Evolutionary conservation across 2,888 invertebrate species (phyloP).

Genomic region (Neoascia interrupta): DNA sequence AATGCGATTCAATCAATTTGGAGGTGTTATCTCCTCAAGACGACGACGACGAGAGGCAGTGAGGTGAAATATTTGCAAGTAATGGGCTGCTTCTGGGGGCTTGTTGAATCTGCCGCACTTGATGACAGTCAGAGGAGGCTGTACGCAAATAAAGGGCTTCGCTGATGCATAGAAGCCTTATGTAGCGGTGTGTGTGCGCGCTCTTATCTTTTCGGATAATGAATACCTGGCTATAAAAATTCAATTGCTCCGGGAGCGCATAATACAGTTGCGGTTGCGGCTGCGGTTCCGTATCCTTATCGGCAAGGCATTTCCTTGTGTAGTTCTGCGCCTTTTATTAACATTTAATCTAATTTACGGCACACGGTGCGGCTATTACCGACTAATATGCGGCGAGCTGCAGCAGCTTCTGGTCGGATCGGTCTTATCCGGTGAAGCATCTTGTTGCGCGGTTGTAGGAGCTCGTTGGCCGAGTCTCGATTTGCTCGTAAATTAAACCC

Average conservation of each 20-base stretch:
- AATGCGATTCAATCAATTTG: constrained; percentile 66
- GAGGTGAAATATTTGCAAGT: constrained; percentile 4
- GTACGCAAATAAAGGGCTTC: neutral
- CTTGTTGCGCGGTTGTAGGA: constrained; percentile 53
- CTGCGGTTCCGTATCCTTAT: constrained; percentile 64
- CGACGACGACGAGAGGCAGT: neutral
- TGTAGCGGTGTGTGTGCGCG: constrained; percentile 16
- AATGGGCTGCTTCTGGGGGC: constrained; percentile 3
- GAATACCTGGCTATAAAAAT: constrained; percentile 66
- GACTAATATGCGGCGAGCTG: constrained; percentile 37
- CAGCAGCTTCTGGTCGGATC: constrained; percentile 29
- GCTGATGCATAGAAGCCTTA: constrained; percentile 5
- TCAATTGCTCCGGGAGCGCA: constrained; percentile 57
- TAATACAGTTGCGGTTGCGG: constrained; percentile 11
- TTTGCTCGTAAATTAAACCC: constrained; percentile 65
- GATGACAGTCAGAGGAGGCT: neutral
- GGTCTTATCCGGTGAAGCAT: constrained; percentile 54
- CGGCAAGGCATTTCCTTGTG: constrained; percentile 53
- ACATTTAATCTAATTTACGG: constrained; percentile 70
- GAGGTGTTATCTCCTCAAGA: constrained; percentile 42
- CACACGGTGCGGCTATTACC: constrained; percentile 65
- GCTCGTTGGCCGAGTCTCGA: constrained; percentile 33
- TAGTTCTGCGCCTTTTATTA: constrained; percentile 68
- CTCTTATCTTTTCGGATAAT: constrained; percentile 63
- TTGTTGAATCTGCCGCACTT: constrained; percentile 46